Base-by-base conservation (phyloP, 1,140 invertebrate species). In the Bombus breviceps region DNA sequence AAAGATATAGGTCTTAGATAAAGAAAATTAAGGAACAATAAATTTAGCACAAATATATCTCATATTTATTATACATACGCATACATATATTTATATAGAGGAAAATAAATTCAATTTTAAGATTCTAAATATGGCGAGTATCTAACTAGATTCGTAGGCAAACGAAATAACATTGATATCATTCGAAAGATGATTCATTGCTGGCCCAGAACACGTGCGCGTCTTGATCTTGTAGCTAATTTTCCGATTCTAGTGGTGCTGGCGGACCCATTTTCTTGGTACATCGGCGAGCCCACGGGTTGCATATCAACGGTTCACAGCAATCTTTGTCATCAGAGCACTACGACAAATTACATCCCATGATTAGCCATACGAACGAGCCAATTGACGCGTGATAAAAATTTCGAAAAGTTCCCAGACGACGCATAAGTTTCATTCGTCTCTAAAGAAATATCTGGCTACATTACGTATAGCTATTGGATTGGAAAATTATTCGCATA, bases 201-300 rank as follows among this genome's bases (percentile, higher is more conserved):
- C 15, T 3, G 13, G 32, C 1, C 43, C 32, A n/a, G 10, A 18
- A 41, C 25, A 47, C 1, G 22, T 64, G 41, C 28, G 1, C 28
- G 4, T n/a, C 2, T 5, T 43, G 22, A n/a, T 57, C n/a, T 32
- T 12, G 13, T n/a, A 39, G n/a, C 18, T 28, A 28, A 41, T n/a
- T 37, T 59, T 5, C 3, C 0, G 1, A 34, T 3, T 3, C 15
- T 28, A 22, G 3, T 28, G 25, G 12, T 6, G 32, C 0, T n/a
- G 66, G 25, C 18, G 53, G 83, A 22, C 22, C 22, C 18, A 34
- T 41, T 81, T 71, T 32, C 53, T 77, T 81, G 2, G 82, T 88
- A 43, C 91, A 92, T 37, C 80, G 74, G 1, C 15, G 8, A 41
- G 85, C 84, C 82, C 85, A 88, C 15, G 69, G 83, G 22, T 91